Percentiles rank a stretch among this genome's conserved stretches.
Conservation (phyloP, 2,113 vertebrate species). For the Gallinago jamesoni region DNA sequence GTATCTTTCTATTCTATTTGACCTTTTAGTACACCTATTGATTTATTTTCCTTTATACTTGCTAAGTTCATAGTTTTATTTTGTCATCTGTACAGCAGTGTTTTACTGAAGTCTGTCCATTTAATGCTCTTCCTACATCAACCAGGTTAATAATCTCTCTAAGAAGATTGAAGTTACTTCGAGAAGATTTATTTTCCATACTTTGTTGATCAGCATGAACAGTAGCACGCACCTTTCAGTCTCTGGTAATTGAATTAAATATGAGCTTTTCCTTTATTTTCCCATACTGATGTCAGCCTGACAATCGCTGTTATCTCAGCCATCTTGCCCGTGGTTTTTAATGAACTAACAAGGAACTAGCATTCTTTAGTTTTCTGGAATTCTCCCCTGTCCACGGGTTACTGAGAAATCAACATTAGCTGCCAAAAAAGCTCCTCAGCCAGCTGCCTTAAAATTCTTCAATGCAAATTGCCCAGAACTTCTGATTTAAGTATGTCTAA, state of each 20-base stretch:
- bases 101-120: conserved; percentile 3
- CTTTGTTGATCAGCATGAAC: background rate
- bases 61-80: background rate
- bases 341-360: background rate
- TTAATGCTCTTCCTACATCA: background rate
- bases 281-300: background rate
- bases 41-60: conserved; percentile 27
- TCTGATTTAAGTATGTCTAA: conserved; percentile 60
- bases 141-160: background rate
- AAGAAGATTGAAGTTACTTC: background rate
- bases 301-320: background rate
- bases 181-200: background rate
- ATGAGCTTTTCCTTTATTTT: background rate
- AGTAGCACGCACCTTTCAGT: background rate
- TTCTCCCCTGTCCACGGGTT: background rate
- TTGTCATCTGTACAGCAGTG: background rate
- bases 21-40: conserved; percentile 20
- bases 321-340: background rate
- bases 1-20: conserved; percentile 21
- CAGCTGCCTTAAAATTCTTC: conserved; percentile 49
- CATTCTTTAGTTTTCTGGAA: background rate
- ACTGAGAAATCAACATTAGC: conserved; percentile 7
- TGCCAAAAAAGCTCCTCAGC: conserved; percentile 6
- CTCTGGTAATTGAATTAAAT: background rate
- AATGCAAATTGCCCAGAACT: conserved; percentile 64